Percentiles rank a stretch among this genome's conserved stretches.
Evolutionary conservation across 2,797 vertebrate species (phyloP).

Genomic region (Zenarchopterus dispar): DNA sequence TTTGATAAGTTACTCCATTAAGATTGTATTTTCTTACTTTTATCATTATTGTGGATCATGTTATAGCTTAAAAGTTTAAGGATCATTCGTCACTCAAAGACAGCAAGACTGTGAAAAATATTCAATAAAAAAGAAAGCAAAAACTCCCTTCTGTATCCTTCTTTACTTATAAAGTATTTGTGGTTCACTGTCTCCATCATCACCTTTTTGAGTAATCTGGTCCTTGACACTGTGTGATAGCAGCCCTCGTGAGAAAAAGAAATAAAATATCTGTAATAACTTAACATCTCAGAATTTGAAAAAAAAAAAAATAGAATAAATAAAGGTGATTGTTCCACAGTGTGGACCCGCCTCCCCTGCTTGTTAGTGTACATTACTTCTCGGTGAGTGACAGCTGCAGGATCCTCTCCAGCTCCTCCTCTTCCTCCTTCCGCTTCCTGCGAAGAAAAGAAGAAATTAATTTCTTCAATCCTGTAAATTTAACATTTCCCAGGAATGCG

Average conservation of each 20-base stretch:
- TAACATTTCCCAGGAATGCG: neutral
- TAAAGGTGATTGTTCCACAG: slow-evolving; percentile 65
- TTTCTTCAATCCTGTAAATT: neutral
- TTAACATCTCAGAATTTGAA: slow-evolving; percentile 76
- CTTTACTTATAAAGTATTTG: slow-evolving; percentile 40
- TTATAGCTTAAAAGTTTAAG: slow-evolving; percentile 72
- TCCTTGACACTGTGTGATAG: slow-evolving; percentile 52
- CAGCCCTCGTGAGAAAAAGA: slow-evolving; percentile 69
- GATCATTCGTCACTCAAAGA: slow-evolving; percentile 75
- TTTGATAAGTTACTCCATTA: slow-evolving; percentile 67
- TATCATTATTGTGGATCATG: slow-evolving; percentile 62
- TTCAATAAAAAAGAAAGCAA: slow-evolving; percentile 60
- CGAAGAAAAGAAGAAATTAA: slow-evolving; percentile 31
- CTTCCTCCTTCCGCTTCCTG: slow-evolving; percentile 87
- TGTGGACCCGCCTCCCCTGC: slow-evolving; percentile 50
- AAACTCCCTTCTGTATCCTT: slow-evolving; percentile 54
- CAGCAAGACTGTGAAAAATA: slow-evolving; percentile 77
- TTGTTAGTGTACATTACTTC: slow-evolving; percentile 81
- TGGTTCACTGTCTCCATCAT: neutral
- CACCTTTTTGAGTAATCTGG: slow-evolving; percentile 20
- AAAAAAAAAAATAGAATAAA: slow-evolving; percentile 72
- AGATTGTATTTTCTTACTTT: slow-evolving; percentile 53
- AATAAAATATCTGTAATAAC: slow-evolving; percentile 80
- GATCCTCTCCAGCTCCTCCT: slow-evolving; percentile 92
- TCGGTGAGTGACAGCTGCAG: slow-evolving; percentile 93